Conservation (phyloP, 2,888 invertebrate species). For the Andrena hattorfiana region DNA sequence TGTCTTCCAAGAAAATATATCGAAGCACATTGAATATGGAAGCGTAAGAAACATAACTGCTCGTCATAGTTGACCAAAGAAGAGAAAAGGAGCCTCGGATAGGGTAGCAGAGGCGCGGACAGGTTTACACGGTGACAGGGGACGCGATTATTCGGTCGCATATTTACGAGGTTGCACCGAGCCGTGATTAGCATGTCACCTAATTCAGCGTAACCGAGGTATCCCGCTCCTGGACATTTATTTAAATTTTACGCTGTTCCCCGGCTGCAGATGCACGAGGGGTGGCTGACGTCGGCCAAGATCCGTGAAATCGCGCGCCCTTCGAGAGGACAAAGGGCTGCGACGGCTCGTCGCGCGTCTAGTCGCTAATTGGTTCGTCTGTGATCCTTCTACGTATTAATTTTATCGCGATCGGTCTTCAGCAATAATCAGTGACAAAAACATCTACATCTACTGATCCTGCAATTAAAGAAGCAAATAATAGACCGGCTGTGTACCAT, state of each 20-base stretch:
- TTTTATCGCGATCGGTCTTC: not conserved
- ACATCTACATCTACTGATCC: too few relatives aligned
- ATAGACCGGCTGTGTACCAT: too few relatives aligned
- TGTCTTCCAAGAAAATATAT: too few relatives aligned
- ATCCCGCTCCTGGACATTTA: constrained; percentile 79
- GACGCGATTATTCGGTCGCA: constrained; percentile 72
- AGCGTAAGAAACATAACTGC: too few relatives aligned
- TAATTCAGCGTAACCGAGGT: constrained; percentile 79
- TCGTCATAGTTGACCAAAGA: not conserved
- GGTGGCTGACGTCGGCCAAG: constrained; percentile 60
- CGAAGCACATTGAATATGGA: too few relatives aligned
- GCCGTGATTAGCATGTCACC: constrained; percentile 82
- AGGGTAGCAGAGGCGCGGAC: constrained; percentile 5
- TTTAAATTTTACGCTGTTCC: constrained; percentile 84
- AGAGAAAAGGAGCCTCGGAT: not conserved
- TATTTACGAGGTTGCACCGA: constrained; percentile 55
- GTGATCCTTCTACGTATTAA: constrained; percentile 8
- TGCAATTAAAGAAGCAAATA: too few relatives aligned
- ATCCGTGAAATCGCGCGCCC: constrained; percentile 79
- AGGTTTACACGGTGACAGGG: constrained; percentile 43
- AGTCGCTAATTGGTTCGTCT: constrained; percentile 66
- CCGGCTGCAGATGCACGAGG: constrained; percentile 74
- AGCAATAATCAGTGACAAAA: too few relatives aligned
- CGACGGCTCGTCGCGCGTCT: constrained; percentile 60
- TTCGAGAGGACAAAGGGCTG: constrained; percentile 62